phyloP scores from a whole-genome alignment of 1,140 invertebrate species.

The Lepidostoma basale region DNA sequence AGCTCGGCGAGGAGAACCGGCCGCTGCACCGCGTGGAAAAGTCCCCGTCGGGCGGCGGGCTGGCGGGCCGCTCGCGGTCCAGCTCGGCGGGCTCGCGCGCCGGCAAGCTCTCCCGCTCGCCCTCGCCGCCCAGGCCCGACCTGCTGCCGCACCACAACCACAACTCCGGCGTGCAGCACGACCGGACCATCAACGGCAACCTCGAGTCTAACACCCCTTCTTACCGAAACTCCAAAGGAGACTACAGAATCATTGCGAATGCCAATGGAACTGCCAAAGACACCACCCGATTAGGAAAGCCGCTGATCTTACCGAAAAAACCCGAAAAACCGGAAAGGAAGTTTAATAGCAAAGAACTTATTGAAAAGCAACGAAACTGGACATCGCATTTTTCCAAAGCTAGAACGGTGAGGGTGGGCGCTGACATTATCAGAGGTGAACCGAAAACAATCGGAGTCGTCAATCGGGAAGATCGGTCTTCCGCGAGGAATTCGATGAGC shows the following conservation, averaged over 20 bases:
- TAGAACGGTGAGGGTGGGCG: slow-evolving; percentile 66
- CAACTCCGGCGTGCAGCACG: slow-evolving; percentile 24
- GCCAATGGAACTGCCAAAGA: slow-evolving; percentile 52
- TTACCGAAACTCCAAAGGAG: slow-evolving; percentile 1
- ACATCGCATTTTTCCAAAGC: slow-evolving; percentile 86
- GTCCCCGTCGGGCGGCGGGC: slow-evolving; percentile 57
- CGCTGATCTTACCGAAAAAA: slow-evolving; percentile 62
- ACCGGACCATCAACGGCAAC: slow-evolving; percentile 35
- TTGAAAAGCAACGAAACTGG: slow-evolving; percentile 90
- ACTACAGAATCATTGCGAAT: slow-evolving; percentile 34
- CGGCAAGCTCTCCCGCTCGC: slow-evolving; percentile 61
- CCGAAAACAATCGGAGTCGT: slow-evolving; percentile 46
- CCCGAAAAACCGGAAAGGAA: slow-evolving; percentile 82
- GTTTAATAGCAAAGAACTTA: slow-evolving; percentile 82
- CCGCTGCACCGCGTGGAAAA: slow-evolving; percentile 59
- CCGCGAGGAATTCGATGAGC: slow-evolving; percentile 40
- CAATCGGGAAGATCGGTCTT: slow-evolving; percentile 54
- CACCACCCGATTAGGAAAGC: slow-evolving; percentile 57
- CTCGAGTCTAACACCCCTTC: not conserved
- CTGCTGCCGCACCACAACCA: slow-evolving; percentile 46
- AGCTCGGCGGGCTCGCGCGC: slow-evolving; percentile 66
- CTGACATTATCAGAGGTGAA: slow-evolving; percentile 58
- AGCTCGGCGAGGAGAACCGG: slow-evolving; percentile 79
- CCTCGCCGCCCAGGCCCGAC: slow-evolving; percentile 57
- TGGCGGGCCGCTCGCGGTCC: slow-evolving; percentile 61